phyloP scores from a whole-genome alignment of 2,797 vertebrate species.

The Yasuhikotakia modesta region DNA sequence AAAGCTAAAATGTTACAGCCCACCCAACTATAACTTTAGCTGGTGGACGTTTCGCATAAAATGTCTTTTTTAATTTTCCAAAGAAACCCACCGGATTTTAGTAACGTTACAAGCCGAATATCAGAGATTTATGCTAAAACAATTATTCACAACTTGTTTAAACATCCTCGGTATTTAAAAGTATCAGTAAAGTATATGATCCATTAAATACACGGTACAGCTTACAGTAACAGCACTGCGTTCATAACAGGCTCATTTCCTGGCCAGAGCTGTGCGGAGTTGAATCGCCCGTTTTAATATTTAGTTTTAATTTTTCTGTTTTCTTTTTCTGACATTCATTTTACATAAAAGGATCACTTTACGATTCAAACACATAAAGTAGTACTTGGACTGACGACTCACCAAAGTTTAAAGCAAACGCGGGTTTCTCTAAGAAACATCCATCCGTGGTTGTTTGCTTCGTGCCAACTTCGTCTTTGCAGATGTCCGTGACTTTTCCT shows the following conservation, averaged over 20 bases:
- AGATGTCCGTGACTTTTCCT: constrained; percentile 43
- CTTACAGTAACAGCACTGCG: too few species aligned
- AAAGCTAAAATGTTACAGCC: not conserved
- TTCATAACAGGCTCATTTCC: constrained; percentile 44
- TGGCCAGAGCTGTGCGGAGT: constrained; percentile 29
- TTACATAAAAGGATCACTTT: not conserved
- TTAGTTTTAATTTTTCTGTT: too few species aligned
- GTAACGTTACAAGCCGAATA: not conserved
- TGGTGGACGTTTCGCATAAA: not conserved
- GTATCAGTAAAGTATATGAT: too few species aligned
- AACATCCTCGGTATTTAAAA: too few species aligned
- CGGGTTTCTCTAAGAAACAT: not conserved
- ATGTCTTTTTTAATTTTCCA: not conserved
- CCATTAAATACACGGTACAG: not conserved
- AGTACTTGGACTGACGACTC: constrained; percentile 35
- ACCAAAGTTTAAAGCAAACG: constrained; percentile 42
- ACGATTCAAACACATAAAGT: not conserved
- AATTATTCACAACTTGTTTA: not conserved
- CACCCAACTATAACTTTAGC: not conserved
- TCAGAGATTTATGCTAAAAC: not conserved
- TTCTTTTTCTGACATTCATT: too few species aligned
- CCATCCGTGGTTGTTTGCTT: constrained; percentile 33
- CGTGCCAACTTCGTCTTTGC: constrained; percentile 16
- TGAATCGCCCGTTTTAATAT: not conserved
- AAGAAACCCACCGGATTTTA: not conserved